A percentile compares a stretch with the other conserved stretches of the same genome.
phyloP scores from a whole-genome alignment of 2,113 vertebrate species.

The Rhegmatorhina hoffmannsi region DNA sequence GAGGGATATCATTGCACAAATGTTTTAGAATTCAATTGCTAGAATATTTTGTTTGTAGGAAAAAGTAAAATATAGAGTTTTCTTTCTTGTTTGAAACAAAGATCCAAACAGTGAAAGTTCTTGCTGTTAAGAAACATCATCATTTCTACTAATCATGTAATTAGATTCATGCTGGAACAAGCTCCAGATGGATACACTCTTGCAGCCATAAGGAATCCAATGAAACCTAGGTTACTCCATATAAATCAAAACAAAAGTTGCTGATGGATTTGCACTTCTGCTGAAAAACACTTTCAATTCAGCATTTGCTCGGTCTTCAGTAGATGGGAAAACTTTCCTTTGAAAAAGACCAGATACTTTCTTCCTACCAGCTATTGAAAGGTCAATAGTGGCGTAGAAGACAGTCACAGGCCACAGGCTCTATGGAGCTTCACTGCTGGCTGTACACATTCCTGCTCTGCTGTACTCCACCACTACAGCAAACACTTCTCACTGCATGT shows the following conservation, averaged over 20 bases:
- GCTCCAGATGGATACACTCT: not conserved
- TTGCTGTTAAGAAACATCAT: not conserved
- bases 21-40: not conserved
- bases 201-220: not conserved
- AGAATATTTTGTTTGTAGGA: not conserved
- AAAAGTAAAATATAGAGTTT: not conserved
- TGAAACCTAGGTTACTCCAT: not conserved
- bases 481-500: not conserved
- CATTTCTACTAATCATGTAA: not conserved
- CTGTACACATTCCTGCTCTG: fast-evolving
- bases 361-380: not conserved
- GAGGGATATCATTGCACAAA: not conserved
- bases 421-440: not conserved
- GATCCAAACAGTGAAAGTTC: not conserved
- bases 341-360: not conserved
- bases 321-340: not conserved
- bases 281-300: not conserved
- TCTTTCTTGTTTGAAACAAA: not conserved
- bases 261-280: not conserved
- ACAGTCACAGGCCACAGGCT: not conserved
- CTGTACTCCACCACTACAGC: not conserved
- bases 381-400: not conserved
- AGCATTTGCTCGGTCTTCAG: not conserved
- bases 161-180: not conserved
- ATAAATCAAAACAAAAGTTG: not conserved